phyloP scores from a whole-genome alignment of 2,888 invertebrate species.

The Mimachlamys varia region DNA sequence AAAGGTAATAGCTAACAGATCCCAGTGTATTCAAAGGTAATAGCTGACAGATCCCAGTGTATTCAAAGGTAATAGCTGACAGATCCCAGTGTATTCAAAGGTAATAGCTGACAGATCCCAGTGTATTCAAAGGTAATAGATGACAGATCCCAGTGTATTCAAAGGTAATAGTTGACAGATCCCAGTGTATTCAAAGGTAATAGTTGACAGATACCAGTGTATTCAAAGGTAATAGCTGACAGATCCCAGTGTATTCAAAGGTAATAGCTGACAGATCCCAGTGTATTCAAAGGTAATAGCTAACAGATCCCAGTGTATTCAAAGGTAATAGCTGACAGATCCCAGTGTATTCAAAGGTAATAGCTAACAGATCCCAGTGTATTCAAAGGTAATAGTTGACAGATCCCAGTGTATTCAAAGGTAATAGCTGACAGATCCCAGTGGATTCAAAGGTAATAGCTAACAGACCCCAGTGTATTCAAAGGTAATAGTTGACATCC shows the following conservation, averaged over 20 bases:
- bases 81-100: too few species aligned
- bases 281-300: slow-evolving; percentile 76
- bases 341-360: slow-evolving; percentile 74
- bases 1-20: too few species aligned
- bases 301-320: too few species aligned
- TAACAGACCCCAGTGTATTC: slow-evolving; percentile 66
- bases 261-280: slow-evolving; percentile 67
- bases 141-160: too few species aligned
- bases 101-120: slow-evolving; percentile 67
- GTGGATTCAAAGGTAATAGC: too few species aligned
- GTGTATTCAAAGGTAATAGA: slow-evolving; percentile 76
- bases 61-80: slow-evolving; percentile 77
- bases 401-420: slow-evolving; percentile 73
- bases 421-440: too few species aligned
- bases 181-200: slow-evolving; percentile 74
- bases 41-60: slow-evolving; percentile 65
- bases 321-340: slow-evolving; percentile 71
- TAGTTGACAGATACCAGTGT: too few species aligned
- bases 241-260: slow-evolving; percentile 72
- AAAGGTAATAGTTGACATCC: too few species aligned
- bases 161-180: slow-evolving; percentile 71
- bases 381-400: slow-evolving; percentile 71
- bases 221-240: slow-evolving; percentile 71
- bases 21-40: too few species aligned
- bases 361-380: too few species aligned